Percentiles rank a stretch among this genome's conserved stretches.
Evolutionary conservation across 2,888 invertebrate species (phyloP).

Genomic region (Polymixis flavicincta): DNA sequence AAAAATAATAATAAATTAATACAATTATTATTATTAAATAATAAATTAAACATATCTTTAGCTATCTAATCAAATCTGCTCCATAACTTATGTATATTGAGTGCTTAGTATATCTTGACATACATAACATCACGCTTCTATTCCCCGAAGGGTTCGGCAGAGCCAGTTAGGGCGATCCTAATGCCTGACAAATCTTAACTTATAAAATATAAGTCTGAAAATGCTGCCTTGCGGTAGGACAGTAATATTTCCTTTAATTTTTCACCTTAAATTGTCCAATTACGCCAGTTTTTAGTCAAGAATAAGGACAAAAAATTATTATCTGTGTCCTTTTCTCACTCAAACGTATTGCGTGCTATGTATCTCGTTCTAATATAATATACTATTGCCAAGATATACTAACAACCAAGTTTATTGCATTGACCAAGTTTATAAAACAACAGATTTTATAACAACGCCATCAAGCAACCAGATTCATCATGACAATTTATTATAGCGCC

Average conservation of each 20-base stretch:
- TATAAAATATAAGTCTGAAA: background rate
- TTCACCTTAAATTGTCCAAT: no score
- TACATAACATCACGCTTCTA: background rate
- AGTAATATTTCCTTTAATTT: background rate
- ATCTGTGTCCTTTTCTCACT: background rate
- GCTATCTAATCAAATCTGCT: conserved; percentile 61
- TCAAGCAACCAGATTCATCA: conserved; percentile 26
- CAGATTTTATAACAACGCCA: conserved; percentile 56
- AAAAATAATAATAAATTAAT: conserved; percentile 63
- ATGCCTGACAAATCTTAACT: background rate
- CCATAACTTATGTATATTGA: background rate
- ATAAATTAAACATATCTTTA: conserved; percentile 57
- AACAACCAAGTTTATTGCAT: conserved; percentile 38
- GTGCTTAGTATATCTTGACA: conserved; percentile 32
- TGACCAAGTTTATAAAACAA: conserved; percentile 44
- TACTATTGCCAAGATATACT: conserved; percentile 26
- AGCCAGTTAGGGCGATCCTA: background rate
- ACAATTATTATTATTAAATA: conserved; percentile 53
- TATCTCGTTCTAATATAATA: background rate
- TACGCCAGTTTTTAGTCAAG: background rate
- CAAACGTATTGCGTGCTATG: background rate
- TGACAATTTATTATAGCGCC: conserved; percentile 29
- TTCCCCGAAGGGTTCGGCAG: no score
- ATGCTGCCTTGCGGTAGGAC: background rate
- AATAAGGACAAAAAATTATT: background rate